Conservation (phyloP, 2,113 vertebrate species). For the Coptodon bakossiorum region DNA sequence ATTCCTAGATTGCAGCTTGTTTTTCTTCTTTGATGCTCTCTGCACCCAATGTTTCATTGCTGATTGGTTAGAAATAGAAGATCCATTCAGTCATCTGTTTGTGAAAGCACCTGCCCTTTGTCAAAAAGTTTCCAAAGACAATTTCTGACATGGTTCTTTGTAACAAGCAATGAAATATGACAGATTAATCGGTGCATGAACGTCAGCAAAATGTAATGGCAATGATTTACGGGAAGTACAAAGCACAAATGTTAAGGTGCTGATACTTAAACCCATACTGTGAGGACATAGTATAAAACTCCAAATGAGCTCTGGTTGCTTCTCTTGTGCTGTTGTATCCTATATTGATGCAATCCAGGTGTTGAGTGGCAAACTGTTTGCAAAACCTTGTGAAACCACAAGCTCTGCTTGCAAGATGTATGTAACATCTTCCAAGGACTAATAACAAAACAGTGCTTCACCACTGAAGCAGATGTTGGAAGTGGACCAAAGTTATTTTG, state of each 20-base stretch:
- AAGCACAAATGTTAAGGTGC: neutral
- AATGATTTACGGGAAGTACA: neutral
- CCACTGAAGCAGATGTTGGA: constrained; percentile 6
- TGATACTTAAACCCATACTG: neutral
- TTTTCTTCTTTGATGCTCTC: neutral
- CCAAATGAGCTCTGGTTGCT: neutral
- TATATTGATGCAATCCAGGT: neutral
- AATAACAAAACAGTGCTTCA: neutral
- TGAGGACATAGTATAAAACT: neutral
- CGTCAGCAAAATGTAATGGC: neutral
- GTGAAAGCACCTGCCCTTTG: neutral
- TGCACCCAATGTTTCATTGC: neutral
- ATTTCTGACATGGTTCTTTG: neutral
- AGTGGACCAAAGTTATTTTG: neutral
- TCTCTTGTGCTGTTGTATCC: neutral
- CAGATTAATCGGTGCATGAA: neutral
- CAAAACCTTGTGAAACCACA: neutral
- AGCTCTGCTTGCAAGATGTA: neutral
- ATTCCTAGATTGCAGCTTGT: neutral
- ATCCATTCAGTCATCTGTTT: neutral
- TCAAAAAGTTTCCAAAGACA: neutral
- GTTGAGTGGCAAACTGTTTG: neutral
- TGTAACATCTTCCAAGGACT: neutral
- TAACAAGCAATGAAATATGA: neutral
- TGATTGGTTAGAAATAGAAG: neutral